Evolutionary conservation across 92 coral and sea anemone genomes (phyloP), one percentile per base, ranked within the genome.

Genomic region (Paragorgia papillata): DNA sequence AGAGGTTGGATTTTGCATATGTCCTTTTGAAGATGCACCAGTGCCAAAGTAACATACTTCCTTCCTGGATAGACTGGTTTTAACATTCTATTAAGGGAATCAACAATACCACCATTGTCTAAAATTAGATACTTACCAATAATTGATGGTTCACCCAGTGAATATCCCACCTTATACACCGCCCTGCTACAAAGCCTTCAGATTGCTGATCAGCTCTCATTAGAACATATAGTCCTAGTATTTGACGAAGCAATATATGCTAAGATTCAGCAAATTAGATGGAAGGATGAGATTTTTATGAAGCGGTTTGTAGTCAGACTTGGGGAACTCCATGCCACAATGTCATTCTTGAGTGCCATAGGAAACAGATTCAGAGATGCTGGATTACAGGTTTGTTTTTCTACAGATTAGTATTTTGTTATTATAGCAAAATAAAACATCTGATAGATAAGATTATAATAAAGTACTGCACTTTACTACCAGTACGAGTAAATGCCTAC

Each of bases 121-220:
- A 56, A 6, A 28, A 56, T 56, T 17, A 56, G 62, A 56, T 56
- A 56, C 29, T 56, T 62, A 29, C 69, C 41, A 29, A 62, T 30
- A 28, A n/a, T 62, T 34, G 69, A 62, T 62, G 44, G 69, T 8
- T 62, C 69, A 1, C 69, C 69, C 33, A 62, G 44, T 29, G 69
- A 63, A 26, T 63, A 63, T 21, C 17, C 62, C 27, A 21, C 29
- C 1, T 56, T 56, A 29, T 56, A 56, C 29, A 21, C 29, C 21
- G 62, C 29, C 62, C 62, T 56, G 13, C 3, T 22, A 28, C 2
- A 21, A 17, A 56, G 29, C 29, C 26, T 32, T 25, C 20, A 60
- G 35, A 29, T 63, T 63, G 69, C 69, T 12, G 69, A 63, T 63
- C 10, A 63, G 24, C 48, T 63, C 1, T 63, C 12, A 9, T 37